These are phyloP conservation scores for Oncorhynchus masou DNA, from an alignment of 2,113 vertebrate species.

Conservation along the genomic window DNA sequence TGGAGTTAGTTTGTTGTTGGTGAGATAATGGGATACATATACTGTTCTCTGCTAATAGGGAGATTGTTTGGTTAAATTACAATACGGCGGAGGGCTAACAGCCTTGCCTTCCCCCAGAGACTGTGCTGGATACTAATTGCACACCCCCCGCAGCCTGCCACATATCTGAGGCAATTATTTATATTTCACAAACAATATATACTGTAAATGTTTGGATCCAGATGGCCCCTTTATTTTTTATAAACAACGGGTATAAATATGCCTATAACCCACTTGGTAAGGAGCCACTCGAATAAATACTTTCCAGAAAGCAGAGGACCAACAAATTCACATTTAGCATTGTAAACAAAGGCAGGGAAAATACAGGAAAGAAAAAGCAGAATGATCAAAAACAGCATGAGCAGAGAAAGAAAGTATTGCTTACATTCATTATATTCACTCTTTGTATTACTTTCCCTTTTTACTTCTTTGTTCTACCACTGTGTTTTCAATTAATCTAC, in stretches of 20 bases:
- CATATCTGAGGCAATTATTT: conserved; percentile 40
- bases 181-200: conserved; percentile 58
- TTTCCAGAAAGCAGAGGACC: conserved; percentile 60
- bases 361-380: conserved; percentile 21
- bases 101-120: conserved; percentile 22
- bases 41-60: conserved; percentile 15
- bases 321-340: conserved; percentile 57
- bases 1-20: background rate
- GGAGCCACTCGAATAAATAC: conserved; percentile 53
- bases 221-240: conserved; percentile 56
- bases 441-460: conserved; percentile 10
- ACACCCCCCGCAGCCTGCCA: background rate
- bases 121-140: conserved; percentile 31
- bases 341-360: conserved; percentile 53
- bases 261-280: conserved; percentile 62
- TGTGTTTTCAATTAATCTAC: conserved; percentile 16
- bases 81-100: conserved; percentile 17
- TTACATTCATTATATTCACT: conserved; percentile 5
- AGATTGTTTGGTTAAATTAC: conserved; percentile 33
- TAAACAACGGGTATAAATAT: conserved; percentile 65
- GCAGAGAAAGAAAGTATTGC: background rate
- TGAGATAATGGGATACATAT: background rate
- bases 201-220: conserved; percentile 57
- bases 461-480: conserved; percentile 7
- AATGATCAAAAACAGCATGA: conserved; percentile 38